phyloP scores from a whole-genome alignment of 2,797 vertebrate species.

The Lagocephalus sceleratus region DNA sequence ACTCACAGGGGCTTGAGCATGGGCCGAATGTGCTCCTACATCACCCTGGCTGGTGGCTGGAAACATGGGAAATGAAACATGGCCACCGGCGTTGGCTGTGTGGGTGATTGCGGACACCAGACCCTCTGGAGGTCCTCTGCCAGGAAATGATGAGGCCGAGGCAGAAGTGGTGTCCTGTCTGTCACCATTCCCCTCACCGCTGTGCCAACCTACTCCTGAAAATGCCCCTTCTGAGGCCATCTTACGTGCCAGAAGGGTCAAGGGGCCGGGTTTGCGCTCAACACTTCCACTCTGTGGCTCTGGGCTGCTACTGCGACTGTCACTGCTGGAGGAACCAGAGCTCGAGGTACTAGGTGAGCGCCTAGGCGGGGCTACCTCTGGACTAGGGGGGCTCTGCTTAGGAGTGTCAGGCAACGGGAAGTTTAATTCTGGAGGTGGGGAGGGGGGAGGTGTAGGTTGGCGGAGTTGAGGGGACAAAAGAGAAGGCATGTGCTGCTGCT shows the following conservation, averaged over 20 bases:
- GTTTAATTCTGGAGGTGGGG: constrained; percentile 77
- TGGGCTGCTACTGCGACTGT: constrained; percentile 81
- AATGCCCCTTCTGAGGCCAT: constrained; percentile 80
- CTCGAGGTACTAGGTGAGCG: constrained; percentile 75
- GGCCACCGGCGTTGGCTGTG: constrained; percentile 60
- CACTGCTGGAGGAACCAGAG: constrained; percentile 79
- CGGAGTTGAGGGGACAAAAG: constrained; percentile 77
- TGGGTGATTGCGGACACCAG: constrained; percentile 64
- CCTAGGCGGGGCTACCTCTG: constrained; percentile 72
- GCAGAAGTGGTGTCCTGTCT: constrained; percentile 52
- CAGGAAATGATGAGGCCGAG: constrained; percentile 45
- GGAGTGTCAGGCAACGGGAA: constrained; percentile 80
- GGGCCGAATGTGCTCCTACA: constrained; percentile 43
- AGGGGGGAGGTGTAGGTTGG: constrained; percentile 75
- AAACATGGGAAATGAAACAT: constrained; percentile 54
- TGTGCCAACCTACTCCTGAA: constrained; percentile 68
- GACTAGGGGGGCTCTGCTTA: constrained; percentile 80
- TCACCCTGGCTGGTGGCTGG: constrained; percentile 60
- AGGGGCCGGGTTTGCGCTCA: constrained; percentile 76
- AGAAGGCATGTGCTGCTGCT: constrained; percentile 75
- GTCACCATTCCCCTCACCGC: constrained; percentile 51
- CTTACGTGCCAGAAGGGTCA: constrained; percentile 75
- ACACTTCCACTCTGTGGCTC: constrained; percentile 77
- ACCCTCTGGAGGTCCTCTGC: constrained; percentile 57
- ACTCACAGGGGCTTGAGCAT: constrained; percentile 63